These are phyloP conservation scores for Stichopus horrens DNA, from an alignment of 53 echinoderm and acorn worm genomes.

Conservation along the genomic window DNA sequence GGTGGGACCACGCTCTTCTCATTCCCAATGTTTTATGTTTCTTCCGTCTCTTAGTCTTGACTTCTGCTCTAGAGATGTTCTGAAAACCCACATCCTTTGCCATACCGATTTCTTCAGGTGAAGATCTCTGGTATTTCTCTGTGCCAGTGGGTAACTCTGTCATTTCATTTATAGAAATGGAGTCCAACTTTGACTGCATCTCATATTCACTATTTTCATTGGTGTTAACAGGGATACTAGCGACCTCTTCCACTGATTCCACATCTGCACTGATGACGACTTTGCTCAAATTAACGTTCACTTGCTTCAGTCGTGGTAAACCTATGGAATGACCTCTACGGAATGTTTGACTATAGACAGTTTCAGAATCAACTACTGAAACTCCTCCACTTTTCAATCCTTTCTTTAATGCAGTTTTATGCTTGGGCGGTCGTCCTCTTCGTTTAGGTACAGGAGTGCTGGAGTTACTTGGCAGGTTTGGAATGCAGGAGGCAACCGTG, in stretches of 20 bases:
- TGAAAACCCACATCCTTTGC: not conserved
- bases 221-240: not conserved
- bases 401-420: not conserved
- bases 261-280: not conserved
- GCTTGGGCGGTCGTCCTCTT: not conserved
- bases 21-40: not conserved
- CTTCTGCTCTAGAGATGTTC: not conserved
- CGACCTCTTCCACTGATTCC: not conserved
- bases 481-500: not conserved
- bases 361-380: not conserved
- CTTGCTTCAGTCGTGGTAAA: not conserved
- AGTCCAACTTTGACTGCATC: not conserved
- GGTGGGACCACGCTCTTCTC: not conserved
- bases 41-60: not conserved
- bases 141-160: not conserved
- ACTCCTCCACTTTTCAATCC: not conserved
- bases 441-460: not conserved
- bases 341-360: not conserved
- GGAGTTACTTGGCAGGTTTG: not conserved
- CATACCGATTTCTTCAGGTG: not conserved
- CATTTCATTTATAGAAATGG: not conserved
- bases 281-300: not conserved
- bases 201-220: not conserved
- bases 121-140: not conserved
- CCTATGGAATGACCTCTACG: not conserved